Conservation (phyloP, 2,797 vertebrate genomes). For the Lepus oiostolus region DNA sequence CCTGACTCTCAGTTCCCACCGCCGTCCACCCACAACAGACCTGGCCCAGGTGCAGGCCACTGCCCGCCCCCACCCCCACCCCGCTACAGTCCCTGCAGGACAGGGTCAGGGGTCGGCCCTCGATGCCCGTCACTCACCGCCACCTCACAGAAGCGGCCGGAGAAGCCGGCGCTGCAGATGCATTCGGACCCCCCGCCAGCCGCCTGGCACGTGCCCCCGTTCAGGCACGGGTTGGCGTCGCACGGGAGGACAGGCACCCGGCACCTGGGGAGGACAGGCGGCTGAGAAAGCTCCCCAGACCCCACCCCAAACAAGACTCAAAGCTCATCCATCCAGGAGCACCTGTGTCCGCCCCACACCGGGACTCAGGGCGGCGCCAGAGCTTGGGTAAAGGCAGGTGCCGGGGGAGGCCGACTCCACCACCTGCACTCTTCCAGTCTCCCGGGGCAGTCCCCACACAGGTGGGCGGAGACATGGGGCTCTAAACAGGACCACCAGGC, state of each 20-base stretch:
- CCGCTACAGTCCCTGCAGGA: neutral
- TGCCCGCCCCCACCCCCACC: neutral
- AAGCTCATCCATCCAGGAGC: neutral
- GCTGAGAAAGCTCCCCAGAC: neutral
- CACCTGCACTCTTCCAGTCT: neutral
- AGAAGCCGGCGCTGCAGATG: slow-evolving; percentile 92
- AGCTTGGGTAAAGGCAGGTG: neutral
- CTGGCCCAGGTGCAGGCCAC: neutral
- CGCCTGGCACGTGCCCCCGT: slow-evolving; percentile 94
- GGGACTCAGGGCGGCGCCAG: neutral
- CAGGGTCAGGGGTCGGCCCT: no score
- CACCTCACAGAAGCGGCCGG: slow-evolving; percentile 92
- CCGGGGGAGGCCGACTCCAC: neutral
- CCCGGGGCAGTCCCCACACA: neutral
- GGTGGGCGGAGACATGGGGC: neutral
- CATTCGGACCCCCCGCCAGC: slow-evolving; percentile 92
- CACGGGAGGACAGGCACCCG: slow-evolving; percentile 93
- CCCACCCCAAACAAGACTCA: neutral
- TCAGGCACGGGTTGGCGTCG: slow-evolving; percentile 94
- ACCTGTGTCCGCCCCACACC: no score
- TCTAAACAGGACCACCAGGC: neutral
- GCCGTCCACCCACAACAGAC: neutral
- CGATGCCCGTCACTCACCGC: slow-evolving; percentile 89
- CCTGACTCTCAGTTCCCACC: neutral
- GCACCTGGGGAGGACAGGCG: slow-evolving; percentile 90